Conservation (phyloP, 2,888 invertebrate species). For the Apodemia mormo region DNA sequence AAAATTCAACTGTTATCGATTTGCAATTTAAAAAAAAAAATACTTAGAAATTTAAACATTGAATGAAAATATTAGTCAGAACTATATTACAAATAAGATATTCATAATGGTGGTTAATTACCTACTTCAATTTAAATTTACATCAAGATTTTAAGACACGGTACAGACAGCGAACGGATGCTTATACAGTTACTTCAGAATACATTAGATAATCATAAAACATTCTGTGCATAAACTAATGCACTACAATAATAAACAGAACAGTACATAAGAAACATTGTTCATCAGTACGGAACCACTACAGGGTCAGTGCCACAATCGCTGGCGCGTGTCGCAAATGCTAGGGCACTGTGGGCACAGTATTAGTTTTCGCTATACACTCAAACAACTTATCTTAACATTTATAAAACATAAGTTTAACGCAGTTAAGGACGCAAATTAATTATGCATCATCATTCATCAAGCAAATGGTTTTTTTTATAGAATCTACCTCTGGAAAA, state of each 20-base stretch:
- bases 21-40: not conserved
- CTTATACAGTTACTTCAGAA: slow-evolving; percentile 20
- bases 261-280: slow-evolving; percentile 47
- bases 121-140: not conserved
- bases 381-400: not conserved
- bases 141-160: slow-evolving; percentile 16
- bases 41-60: not conserved
- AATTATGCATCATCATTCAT: not conserved
- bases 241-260: slow-evolving; percentile 35
- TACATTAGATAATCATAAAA: slow-evolving; percentile 25
- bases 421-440: not conserved
- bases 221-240: slow-evolving; percentile 28
- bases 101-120: not conserved
- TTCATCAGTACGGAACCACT: slow-evolving; percentile 60
- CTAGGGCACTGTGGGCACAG: slow-evolving; percentile 26
- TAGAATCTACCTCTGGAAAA: no score
- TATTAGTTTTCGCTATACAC: slow-evolving; percentile 2
- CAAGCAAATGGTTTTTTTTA: no score
- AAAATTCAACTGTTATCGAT: no score
- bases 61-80: not conserved
- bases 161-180: not conserved
- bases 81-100: not conserved
- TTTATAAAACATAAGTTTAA: not conserved
- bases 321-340: slow-evolving; percentile 53
- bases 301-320: slow-evolving; percentile 67